Percentiles rank a stretch among this genome's conserved stretches.
phyloP scores from a whole-genome alignment of 2,888 invertebrate genomes.

The Oligia latruncula region DNA sequence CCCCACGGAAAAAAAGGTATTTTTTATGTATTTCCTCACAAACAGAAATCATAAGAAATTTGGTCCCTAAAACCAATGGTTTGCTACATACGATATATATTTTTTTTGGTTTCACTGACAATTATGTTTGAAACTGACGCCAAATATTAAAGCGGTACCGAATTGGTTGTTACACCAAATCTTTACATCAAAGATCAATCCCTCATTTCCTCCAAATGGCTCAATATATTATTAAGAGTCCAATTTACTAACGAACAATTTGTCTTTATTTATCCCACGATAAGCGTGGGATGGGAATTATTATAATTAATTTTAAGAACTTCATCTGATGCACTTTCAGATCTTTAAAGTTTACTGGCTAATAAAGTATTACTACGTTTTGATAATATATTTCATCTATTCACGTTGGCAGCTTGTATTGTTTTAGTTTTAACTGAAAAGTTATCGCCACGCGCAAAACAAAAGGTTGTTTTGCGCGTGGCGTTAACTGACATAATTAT shows the following conservation, averaged over 20 bases:
- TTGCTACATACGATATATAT: neutral
- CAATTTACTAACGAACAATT: constrained; percentile 20
- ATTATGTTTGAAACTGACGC: neutral
- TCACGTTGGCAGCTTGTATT: neutral
- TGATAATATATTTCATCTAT: neutral
- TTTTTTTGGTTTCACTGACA: neutral
- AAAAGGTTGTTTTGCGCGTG: neutral
- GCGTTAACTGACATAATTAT: too few species aligned
- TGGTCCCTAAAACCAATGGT: neutral
- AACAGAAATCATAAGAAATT: neutral
- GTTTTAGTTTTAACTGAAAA: too few species aligned
- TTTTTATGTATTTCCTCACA: neutral
- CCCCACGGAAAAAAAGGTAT: too few species aligned
- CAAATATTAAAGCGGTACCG: too few species aligned
- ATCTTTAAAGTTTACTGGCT: constrained; percentile 15
- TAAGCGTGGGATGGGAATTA: constrained; percentile 56
- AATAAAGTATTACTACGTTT: constrained; percentile 5
- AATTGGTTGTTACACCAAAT: neutral
- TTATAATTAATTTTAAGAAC: constrained; percentile 22
- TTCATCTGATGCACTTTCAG: constrained; percentile 40
- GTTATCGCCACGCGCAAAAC: too few species aligned
- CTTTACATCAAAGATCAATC: neutral
- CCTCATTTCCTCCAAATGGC: constrained; percentile 18
- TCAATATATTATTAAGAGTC: constrained; percentile 20
- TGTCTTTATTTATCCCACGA: constrained; percentile 33